Conservation (phyloP, 2,797 vertebrate species). For the Chlorospingus semifuscus region DNA sequence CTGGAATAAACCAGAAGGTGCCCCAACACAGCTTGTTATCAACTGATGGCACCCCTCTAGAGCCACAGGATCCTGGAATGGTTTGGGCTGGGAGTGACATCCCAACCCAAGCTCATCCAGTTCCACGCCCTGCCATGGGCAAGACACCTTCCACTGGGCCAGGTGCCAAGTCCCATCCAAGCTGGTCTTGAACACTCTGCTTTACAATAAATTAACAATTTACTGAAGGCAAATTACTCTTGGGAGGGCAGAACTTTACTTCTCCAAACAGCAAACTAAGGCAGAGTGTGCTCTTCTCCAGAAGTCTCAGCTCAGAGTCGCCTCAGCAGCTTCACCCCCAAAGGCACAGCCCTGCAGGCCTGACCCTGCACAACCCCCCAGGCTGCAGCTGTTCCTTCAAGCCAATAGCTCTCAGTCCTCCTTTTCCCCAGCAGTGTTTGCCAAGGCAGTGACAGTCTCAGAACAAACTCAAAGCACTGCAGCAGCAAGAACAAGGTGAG, state of each 20-base stretch:
- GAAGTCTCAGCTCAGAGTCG: not conserved
- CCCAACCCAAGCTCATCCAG: not conserved
- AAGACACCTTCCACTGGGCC: not conserved
- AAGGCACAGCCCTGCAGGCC: not conserved
- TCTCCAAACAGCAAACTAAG: not conserved
- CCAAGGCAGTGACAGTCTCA: not conserved
- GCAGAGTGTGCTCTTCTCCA: not conserved
- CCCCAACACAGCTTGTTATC: not conserved
- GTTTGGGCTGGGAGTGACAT: not conserved
- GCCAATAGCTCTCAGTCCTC: not conserved
- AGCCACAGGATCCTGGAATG: not conserved
- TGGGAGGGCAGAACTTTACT: not conserved
- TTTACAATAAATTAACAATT: not conserved
- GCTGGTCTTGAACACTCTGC: not conserved
- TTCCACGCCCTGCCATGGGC: accelerated
- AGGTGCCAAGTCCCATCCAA: not conserved
- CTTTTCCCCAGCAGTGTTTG: not conserved
- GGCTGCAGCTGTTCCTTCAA: accelerated
- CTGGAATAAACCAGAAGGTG: not conserved
- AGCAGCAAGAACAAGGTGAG: not conserved
- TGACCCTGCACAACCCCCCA: not conserved
- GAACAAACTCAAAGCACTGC: not conserved
- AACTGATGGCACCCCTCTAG: not conserved
- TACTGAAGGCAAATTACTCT: not conserved
- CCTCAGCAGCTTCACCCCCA: not conserved